Evolutionary conservation across 2,797 vertebrate species (phyloP), one percentile per base, ranked within the genome.

Genomic region (Australoheros facetus): DNA sequence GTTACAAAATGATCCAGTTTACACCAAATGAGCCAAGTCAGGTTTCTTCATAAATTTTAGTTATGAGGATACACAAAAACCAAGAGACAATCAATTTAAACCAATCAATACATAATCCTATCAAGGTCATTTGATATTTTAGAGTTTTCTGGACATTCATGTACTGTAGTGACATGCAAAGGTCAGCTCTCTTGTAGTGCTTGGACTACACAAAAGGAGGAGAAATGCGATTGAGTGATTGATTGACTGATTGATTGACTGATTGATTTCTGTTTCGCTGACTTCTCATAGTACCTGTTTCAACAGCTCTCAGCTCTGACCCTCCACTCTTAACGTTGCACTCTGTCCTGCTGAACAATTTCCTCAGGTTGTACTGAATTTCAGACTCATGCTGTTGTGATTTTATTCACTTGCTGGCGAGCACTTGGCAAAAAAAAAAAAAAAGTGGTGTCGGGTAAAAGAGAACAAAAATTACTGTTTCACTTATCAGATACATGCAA

Each of bases 371-470:
- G 4, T 1, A 21, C 34, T 42, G 30, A 77, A 78, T 78, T 71
- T 55, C 62, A 45, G 53, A 30, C 48, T 54, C 19, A 2, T 42
- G 70, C 70, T 11, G 17, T 57, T 73, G 56, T 62, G 75, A 17
- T 32, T n/a, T 69, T 69, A 8, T 69, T 69, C 17, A 69, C 64
- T 39, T 54, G 69, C 78, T 12, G 39, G 60, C 53, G 37, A 75
- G 62, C 56, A 69, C 73, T 83, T 75, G 70, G 5, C 51, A 78
- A 28, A 77, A 5, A 37, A 10, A 1, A 10, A 7, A 7, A 34
- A 34, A 2, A 34, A 34, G 53, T 3, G 9, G 26, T 30, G 42
- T 19, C 12, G 4, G n/a, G 56, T 34, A 56, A 21, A 7, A 26
- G 16, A 58, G 51, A 6, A 30, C 34, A n/a, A 4, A 32, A 2